A percentile compares a stretch with the other conserved stretches of the same genome.
Evolutionary conservation across 2,797 vertebrate species (phyloP).

Genomic region (Gallinago nigripennis): DNA sequence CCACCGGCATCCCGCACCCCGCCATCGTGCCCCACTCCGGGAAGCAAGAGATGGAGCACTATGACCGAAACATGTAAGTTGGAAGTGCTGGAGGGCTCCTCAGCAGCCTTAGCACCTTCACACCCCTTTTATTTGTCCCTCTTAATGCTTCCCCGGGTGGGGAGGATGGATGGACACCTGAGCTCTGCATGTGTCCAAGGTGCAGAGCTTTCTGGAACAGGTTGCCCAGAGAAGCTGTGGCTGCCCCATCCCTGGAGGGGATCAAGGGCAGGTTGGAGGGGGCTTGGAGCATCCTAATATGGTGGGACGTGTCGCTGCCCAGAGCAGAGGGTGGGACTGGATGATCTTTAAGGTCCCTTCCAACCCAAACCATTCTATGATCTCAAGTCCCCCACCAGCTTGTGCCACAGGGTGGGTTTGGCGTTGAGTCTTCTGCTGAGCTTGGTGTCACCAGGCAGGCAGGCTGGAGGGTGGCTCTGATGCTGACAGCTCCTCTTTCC

Average conservation of each 20-base stretch:
- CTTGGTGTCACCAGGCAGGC: not conserved
- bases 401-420: not conserved
- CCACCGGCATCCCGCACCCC: slow-evolving; percentile 94
- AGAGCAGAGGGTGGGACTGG: too few species aligned
- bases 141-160: rapidly evolving
- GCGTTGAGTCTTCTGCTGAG: not conserved
- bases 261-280: too few species aligned
- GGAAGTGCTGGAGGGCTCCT: not conserved
- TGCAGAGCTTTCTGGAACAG: not conserved
- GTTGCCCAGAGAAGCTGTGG: too few species aligned
- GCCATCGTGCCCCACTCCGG: slow-evolving; percentile 93
- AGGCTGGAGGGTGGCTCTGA: not conserved
- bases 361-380: too few species aligned
- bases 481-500: not conserved
- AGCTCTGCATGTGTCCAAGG: not conserved
- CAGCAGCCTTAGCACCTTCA: rapidly evolving
- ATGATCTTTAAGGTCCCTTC: too few species aligned
- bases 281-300: too few species aligned
- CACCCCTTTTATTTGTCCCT: rapidly evolving
- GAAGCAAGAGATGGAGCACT: slow-evolving; percentile 94
- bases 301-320: too few species aligned
- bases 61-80: slow-evolving; percentile 89
- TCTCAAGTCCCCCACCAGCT: not conserved
- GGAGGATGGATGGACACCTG: not conserved
- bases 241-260: too few species aligned